Percentiles rank a stretch among this genome's conserved stretches.
Conservation (phyloP, 2,888 invertebrate species). For the Ophioninae sp. region DNA sequence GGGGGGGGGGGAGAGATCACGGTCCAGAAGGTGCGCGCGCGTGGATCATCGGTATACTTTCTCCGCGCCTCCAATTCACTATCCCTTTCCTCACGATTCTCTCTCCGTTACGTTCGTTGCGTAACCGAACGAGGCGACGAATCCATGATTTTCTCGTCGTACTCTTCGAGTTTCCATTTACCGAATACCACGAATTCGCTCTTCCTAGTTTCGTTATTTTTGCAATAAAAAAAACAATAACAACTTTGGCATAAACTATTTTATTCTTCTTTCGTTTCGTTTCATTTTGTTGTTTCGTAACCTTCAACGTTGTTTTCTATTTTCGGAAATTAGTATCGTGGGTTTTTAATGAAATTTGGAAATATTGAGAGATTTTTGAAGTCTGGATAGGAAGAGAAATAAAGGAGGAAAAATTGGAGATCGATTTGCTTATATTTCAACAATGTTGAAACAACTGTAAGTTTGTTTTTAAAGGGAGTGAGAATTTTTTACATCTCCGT, state of each 20-base stretch:
- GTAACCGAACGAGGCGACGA: neutral
- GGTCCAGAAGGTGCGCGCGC: constrained; percentile 53
- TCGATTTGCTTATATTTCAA: no score
- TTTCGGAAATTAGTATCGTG: neutral
- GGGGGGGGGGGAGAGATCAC: constrained; percentile 70
- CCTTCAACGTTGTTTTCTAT: neutral
- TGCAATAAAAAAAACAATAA: no score
- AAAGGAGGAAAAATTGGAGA: no score
- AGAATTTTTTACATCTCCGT: no score
- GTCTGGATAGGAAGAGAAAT: no score
- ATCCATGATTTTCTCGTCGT: neutral
- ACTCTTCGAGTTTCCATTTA: neutral
- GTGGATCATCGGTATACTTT: constrained; percentile 66
- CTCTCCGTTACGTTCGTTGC: constrained; percentile 22
- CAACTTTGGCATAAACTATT: neutral
- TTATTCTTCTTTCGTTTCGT: neutral
- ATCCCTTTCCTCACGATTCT: constrained; percentile 62
- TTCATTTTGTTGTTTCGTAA: neutral
- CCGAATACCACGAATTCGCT: neutral
- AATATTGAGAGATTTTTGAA: no score
- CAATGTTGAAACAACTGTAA: no score
- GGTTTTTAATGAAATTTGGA: no score
- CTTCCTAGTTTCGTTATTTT: no score
- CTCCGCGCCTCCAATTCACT: constrained; percentile 70
- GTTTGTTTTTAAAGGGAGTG: no score